Evolutionary conservation across 2,888 invertebrate genomes (phyloP).

Genomic region (Tribolium freemani): DNA sequence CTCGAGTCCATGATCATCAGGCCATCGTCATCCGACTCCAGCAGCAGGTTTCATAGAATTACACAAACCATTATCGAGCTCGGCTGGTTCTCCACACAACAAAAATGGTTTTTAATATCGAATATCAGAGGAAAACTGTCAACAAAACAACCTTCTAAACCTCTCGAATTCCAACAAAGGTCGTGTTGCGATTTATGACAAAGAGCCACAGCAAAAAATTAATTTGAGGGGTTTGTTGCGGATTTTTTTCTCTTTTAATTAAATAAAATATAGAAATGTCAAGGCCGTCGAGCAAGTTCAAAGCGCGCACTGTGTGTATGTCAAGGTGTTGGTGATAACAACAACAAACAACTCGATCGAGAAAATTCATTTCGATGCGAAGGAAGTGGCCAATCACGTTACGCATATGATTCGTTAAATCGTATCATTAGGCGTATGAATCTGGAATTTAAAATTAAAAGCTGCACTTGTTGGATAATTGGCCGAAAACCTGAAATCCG

Average conservation of each 20-base stretch:
- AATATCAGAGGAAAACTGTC: not conserved
- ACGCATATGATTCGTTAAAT: not conserved
- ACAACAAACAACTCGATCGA: too few relatives aligned
- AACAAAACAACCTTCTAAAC: not conserved
- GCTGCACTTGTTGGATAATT: not conserved
- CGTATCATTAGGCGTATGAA: not conserved
- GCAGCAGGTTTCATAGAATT: slow-evolving; percentile 8
- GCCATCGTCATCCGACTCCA: not conserved
- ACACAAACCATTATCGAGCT: slow-evolving; percentile 3
- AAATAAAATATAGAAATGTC: not conserved
- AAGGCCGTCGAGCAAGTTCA: not conserved
- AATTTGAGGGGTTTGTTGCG: too few relatives aligned
- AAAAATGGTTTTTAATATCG: not conserved
- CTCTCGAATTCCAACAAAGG: not conserved
- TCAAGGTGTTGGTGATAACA: not conserved
- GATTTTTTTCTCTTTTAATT: too few relatives aligned
- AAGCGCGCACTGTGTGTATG: not conserved
- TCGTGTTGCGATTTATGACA: not conserved
- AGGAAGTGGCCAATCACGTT: not conserved
- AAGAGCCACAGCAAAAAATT: not conserved
- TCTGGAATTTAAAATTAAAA: not conserved
- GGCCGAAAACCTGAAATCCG: not conserved
- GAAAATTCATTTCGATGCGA: not conserved
- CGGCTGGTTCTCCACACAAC: not conserved
- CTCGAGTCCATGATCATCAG: slow-evolving; percentile 1